These are phyloP conservation scores for Nicator chloris DNA, from an alignment of 2,113 vertebrate species.

Conservation along the genomic window DNA sequence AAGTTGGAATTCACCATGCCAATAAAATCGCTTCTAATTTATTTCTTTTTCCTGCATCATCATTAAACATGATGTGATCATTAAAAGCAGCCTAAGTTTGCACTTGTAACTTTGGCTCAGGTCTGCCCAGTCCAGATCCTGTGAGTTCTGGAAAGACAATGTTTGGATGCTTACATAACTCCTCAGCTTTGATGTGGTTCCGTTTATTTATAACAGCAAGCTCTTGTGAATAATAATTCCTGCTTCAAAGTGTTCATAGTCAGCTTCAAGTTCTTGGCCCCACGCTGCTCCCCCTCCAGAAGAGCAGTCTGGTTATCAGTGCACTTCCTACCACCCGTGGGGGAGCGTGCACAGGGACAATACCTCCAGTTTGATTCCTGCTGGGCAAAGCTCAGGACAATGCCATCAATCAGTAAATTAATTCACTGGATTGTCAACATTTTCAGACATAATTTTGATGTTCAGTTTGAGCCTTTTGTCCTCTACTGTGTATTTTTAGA, in stretches of 20 bases:
- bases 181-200: slow-evolving; percentile 34
- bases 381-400: neutral
- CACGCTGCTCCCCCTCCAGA: neutral
- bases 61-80: neutral
- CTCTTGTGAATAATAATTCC: slow-evolving; percentile 31
- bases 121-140: neutral
- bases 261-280: neutral
- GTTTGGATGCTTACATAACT: slow-evolving; percentile 43
- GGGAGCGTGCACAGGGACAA: neutral
- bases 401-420: neutral
- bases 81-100: neutral
- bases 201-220: slow-evolving; percentile 54
- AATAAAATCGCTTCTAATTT: neutral
- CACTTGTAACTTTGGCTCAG: neutral
- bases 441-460: neutral
- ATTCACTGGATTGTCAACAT: neutral
- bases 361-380: neutral
- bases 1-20: neutral
- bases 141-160: neutral
- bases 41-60: neutral
- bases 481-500: slow-evolving; percentile 46
- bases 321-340: neutral
- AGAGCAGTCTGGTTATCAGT: neutral
- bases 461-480: neutral
- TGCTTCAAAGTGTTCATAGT: slow-evolving; percentile 12